A percentile compares a stretch with the other conserved stretches of the same genome.
Conservation (phyloP, 2,888 invertebrate species). For the Tinea trinotella region DNA sequence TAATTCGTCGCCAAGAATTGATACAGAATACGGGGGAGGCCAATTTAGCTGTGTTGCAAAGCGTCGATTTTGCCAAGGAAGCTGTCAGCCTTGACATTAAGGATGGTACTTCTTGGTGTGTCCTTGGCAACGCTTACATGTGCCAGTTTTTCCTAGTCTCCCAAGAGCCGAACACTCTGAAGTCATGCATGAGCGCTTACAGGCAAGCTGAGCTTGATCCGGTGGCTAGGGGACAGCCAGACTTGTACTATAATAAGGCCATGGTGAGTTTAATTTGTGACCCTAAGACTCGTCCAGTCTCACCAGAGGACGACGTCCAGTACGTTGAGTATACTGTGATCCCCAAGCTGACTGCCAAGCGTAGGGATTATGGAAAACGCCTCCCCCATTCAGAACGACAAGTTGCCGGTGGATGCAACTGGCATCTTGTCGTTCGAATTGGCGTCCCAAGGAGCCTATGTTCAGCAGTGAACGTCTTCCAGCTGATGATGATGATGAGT, state of each 20-base stretch:
- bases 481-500: too few relatives aligned
- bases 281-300: too few relatives aligned
- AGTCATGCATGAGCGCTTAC: constrained; percentile 85
- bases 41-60: constrained; percentile 73
- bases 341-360: too few relatives aligned
- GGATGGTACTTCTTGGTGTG: constrained; percentile 88
- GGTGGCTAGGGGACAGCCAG: constrained; percentile 80
- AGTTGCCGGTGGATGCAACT: too few relatives aligned
- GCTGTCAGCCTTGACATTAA: constrained; percentile 83
- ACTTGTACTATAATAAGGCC: constrained; percentile 88
- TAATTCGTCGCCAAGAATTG: constrained; percentile 80
- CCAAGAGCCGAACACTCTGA: constrained; percentile 80
- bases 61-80: constrained; percentile 85
- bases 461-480: too few relatives aligned
- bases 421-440: too few relatives aligned
- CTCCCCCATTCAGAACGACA: too few relatives aligned
- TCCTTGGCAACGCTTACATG: constrained; percentile 88
- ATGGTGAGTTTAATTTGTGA: constrained; percentile 83
- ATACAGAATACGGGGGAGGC: constrained; percentile 41
- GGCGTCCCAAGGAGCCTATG: too few relatives aligned
- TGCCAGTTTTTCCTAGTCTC: constrained; percentile 83
- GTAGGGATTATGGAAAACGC: too few relatives aligned
- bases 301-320: too few relatives aligned
- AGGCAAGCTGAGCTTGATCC: constrained; percentile 82
- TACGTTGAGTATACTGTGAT: too few relatives aligned